Base-by-base conservation (phyloP, 2,888 invertebrate genomes). In the Miltochrista miniata region DNA sequence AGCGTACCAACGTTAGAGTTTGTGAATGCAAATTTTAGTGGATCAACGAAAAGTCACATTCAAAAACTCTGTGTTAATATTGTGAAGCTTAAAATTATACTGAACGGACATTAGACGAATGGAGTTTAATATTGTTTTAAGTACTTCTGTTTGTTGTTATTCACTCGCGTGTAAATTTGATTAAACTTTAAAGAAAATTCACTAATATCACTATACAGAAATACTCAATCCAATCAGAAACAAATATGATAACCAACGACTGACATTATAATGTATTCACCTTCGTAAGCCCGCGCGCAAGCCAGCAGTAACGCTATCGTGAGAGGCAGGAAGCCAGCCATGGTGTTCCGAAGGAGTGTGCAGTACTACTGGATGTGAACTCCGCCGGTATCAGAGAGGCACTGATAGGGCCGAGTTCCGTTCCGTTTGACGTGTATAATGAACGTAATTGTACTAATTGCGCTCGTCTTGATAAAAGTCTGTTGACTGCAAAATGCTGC, bases 401-500 rank as follows among this genome's bases (percentile, higher is more conserved):
- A 52, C 38, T 51, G 49, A 52, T 52, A 52, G 30, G 37, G 37
- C 14, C 11, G 12, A 34, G 33, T 18, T 33, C 35, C 36, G 36
- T 33, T 14, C 46, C 62, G 47, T 43, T 50, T 46, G 48, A 7
- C 48, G 24, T 49, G 43, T 37, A 30, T 45, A 37, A 38, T 51
- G 43, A 5, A 24, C 40, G 46, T n/a, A 24, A 24, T 24, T 24
- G 40, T 44, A 53, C 45, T 56, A 66, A 65, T 53, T 64, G 48
- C 53, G 68, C 63, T 73, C 71, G 65, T 51, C 62, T 63, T 70
- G 83, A 85, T 85, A 85, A 82, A 68, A 71, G 80, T 72, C 59
- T 83, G 65, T 82, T 80, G 78, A 81, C 79, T 79, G 82, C 76
- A 58, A 81, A 80, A 74, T 70, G 65, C 33, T 18, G 42, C 15